Evolutionary conservation across 2,113 vertebrate species (phyloP).

Genomic region (Mionectes macconnelli): DNA sequence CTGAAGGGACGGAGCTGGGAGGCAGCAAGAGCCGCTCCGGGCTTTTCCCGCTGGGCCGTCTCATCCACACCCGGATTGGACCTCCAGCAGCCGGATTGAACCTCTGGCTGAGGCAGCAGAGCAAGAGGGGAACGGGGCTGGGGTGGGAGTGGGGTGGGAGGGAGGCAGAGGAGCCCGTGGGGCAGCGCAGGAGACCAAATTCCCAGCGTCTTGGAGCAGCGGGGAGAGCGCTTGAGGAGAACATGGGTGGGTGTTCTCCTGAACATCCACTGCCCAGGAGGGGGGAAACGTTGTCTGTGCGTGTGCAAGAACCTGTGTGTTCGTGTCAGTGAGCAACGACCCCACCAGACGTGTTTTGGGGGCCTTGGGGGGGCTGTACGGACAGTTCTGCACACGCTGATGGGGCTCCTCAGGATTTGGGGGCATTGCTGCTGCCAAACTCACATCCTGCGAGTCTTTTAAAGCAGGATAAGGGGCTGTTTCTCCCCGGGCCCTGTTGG

Average conservation of each 20-base stretch:
- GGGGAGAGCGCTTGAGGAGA: neutral
- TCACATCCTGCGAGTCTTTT: accelerated
- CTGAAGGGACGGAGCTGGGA: neutral
- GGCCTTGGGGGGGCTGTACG: neutral
- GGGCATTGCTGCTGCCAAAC: neutral
- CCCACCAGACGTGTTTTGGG: accelerated
- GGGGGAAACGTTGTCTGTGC: neutral
- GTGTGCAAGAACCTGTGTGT: neutral
- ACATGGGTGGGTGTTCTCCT: accelerated
- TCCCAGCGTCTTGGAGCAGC: neutral
- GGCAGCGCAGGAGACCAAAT: neutral
- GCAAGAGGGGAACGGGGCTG: neutral
- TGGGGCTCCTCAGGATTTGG: neutral
- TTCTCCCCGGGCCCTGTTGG: neutral
- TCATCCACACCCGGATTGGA: accelerated
- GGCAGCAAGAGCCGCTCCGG: accelerated
- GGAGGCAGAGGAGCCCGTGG: neutral
- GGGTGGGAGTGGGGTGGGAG: neutral
- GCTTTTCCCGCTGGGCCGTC: neutral
- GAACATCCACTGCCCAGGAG: accelerated
- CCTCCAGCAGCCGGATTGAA: neutral
- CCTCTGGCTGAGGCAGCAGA: neutral
- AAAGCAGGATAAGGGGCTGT: accelerated
- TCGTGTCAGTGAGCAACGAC: neutral
- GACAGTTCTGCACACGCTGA: accelerated